A percentile compares a stretch with the other conserved stretches of the same genome.
phyloP scores from a whole-genome alignment of 2,113 vertebrate genomes.

The Gila orcuttii region DNA sequence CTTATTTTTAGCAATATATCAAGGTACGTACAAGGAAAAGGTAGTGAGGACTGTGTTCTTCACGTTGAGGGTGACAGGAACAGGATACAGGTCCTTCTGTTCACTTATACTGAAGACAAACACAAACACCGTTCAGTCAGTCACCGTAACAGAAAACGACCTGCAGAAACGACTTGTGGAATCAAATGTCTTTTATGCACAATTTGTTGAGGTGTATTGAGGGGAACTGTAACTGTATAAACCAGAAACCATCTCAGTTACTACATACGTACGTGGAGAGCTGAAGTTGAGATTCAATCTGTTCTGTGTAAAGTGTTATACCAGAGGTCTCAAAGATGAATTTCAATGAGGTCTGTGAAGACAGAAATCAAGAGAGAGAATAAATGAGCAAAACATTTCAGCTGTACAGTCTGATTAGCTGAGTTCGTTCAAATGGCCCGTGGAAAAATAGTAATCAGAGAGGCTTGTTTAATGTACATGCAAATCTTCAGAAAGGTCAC shows the following conservation, averaged over 20 bases:
- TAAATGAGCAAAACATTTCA: slow-evolving; percentile 4
- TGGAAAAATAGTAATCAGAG: background rate
- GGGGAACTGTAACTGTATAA: background rate
- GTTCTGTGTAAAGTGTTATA: slow-evolving; percentile 80
- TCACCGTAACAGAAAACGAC: background rate
- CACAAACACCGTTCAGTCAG: background rate
- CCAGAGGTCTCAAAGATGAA: slow-evolving; percentile 81
- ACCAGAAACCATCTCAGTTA: background rate
- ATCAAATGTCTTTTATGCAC: background rate
- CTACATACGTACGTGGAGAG: slow-evolving; percentile 87
- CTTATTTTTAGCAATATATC: background rate
- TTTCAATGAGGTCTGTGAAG: slow-evolving; percentile 76
- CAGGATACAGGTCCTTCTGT: slow-evolving; percentile 80
- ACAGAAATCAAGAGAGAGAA: background rate
- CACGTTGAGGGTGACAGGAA: slow-evolving; percentile 77
- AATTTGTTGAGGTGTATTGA: background rate
- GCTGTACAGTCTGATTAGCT: background rate
- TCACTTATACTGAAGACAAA: slow-evolving; percentile 81
- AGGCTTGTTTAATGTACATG: slow-evolving; percentile 3
- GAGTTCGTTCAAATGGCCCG: background rate
- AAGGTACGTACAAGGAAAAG: slow-evolving; percentile 79
- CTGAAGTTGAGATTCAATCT: slow-evolving; percentile 77
- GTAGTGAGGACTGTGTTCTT: slow-evolving; percentile 82
- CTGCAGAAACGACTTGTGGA: background rate
- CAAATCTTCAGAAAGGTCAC: slow-evolving; percentile 19